Base-by-base conservation (phyloP, 2,797 vertebrate genomes). In the Labeo calbasu region DNA sequence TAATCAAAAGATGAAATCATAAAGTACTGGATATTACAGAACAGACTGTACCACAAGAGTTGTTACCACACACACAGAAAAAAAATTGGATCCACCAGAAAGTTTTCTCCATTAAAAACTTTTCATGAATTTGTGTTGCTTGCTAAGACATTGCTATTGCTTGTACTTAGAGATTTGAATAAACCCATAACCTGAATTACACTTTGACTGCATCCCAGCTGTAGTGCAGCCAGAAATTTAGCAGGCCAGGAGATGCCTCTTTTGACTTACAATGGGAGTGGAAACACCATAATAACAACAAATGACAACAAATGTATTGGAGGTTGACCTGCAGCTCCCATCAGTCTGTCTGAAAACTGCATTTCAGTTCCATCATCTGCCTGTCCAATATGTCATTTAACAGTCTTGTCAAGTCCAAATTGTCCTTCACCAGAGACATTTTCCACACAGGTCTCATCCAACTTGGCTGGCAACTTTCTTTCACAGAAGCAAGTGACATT, bases 381-480 rank as follows among this genome's bases (percentile, higher is more conserved):
- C 19, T n/a, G 36, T 43, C 36, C 36, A 68, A 40, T 21, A 68
- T 1, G 5, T 28, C 25, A 28, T 28, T 63, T 25, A 12, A 63
- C 65, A 68, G 32, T 40, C 32, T 21, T 68, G 65, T 40, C 63
- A 9, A 19, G 63, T 36, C 28, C 36, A 15, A 68, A 21, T 40
- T 40, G 65, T 68, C 65, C 65, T 68, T 68, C 36, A 68, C 32
- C 11, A 40, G 65, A 68, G 32, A 36, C 32, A 21, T 68, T 68
- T 68, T 68, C 17, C 19, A 36, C 5, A 40, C 19, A 68, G 66
- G 66, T 68, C 9, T 68, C 66, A 68, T 68, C 66, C 69, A 65
- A 17, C 8, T 13, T 71, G 43, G 21, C 69, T 48, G 40, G 36
- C 4, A 59, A 11, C 21, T 43, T 59, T 43, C 7, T 77, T 43